A percentile compares a stretch with the other conserved stretches of the same genome.
phyloP scores from a whole-genome alignment of 1,140 invertebrate species.

The Littorina saxatilis region DNA sequence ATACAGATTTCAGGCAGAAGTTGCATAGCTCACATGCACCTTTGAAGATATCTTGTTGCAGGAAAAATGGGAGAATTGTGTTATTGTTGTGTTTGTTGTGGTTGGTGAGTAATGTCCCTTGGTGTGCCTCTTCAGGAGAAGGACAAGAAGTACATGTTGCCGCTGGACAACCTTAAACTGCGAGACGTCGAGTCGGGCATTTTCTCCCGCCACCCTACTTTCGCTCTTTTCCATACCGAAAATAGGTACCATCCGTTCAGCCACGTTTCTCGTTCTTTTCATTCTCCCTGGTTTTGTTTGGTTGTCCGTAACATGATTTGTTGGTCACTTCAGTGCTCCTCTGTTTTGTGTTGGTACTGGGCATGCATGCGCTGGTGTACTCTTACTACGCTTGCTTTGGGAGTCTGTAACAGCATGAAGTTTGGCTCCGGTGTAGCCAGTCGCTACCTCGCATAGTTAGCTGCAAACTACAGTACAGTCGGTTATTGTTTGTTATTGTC shows the following conservation, averaged over 20 bases:
- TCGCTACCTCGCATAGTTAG: too few relatives aligned
- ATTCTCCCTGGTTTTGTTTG: neutral
- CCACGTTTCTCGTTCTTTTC: neutral
- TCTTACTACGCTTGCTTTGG: too few relatives aligned
- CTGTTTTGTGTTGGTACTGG: too few relatives aligned
- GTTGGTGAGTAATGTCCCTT: slow-evolving; percentile 8
- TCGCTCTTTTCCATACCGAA: slow-evolving; percentile 99
- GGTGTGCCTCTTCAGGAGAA: slow-evolving; percentile 83
- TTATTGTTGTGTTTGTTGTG: too few relatives aligned
- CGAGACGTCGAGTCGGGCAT: slow-evolving; percentile 98
- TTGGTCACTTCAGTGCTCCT: neutral
- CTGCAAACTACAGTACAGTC: too few relatives aligned
- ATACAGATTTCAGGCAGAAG: too few relatives aligned
- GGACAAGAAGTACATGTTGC: slow-evolving; percentile 99
- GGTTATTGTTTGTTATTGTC: too few relatives aligned
- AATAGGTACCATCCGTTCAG: slow-evolving; percentile 77
- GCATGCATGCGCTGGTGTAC: too few relatives aligned
- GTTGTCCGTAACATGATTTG: neutral
- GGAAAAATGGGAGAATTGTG: neutral
- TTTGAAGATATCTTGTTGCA: too few relatives aligned
- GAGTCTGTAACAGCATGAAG: too few relatives aligned
- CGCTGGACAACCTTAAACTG: slow-evolving; percentile 96
- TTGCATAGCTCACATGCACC: too few relatives aligned
- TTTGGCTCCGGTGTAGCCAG: too few relatives aligned
- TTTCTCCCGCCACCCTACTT: slow-evolving; percentile 97